Evolutionary conservation across 2,888 invertebrate genomes (phyloP), one percentile per base, ranked within the genome.

Genomic region (Caenorhabditis imperialis): DNA sequence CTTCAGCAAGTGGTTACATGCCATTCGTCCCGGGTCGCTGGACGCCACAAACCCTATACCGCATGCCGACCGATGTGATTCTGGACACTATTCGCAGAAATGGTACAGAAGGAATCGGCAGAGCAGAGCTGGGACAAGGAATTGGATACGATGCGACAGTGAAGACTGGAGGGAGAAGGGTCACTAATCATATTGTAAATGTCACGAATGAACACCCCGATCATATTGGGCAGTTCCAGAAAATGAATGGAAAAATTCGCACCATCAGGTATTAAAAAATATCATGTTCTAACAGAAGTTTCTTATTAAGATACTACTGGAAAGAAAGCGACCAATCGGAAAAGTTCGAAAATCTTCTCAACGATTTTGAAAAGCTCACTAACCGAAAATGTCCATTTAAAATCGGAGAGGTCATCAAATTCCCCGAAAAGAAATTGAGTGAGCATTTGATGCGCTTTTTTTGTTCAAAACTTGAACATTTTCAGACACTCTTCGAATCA

Each of bases 231-330:
- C 82, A 83, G 30, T 86, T 73, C 48, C 86, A 86, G 61, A 86
- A 86, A 53, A 86, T 84, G 84, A 84, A 86, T 18, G 86, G 86
- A 33, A 85, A 81, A 62, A 61, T 81, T 35, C 63, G 86, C 35
- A 78, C 72, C 12, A 81, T 86, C 58, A 82, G 79, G 85, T 85
- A 44, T 53, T 60, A 27, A 48, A 33, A 55, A 14, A 23, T 18
- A n/a, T 35, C 25, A 20, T 12, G 16, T 2, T 16, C 18, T 8
- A 23, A 16, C 18, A 23, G n/a, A 47, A 25, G n/a, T n/a, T 35
- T 38, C 10, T 20, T 22, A 55, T 58, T 23, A 33, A 85, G 85
- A 65, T 86, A 84, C 53, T 85, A 75, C 72, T 83, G 80, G 76
- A 86, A 86, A 57, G 63, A 69, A 27, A 57, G 25, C 38, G 72